Conservation (phyloP, 2,113 vertebrate genomes). For the Tonatia bakeri region DNA sequence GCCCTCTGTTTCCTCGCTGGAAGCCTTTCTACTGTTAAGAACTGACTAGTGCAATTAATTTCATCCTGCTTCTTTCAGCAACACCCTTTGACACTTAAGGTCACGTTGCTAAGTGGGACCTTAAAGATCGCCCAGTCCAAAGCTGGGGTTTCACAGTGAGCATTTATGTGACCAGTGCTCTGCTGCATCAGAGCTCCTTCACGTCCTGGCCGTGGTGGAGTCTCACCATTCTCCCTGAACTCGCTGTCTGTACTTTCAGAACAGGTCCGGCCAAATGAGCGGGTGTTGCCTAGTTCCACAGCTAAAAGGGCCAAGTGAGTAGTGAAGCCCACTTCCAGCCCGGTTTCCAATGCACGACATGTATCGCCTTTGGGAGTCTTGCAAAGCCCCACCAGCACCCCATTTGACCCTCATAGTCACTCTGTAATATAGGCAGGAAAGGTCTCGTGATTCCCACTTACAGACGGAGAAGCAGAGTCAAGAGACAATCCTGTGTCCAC, state of each 20-base stretch:
- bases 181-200: not conserved
- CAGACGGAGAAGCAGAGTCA: not conserved
- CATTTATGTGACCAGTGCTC: not conserved
- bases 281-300: accelerated
- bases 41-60: not conserved
- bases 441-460: not conserved
- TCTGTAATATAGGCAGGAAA: not conserved
- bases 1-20: not conserved
- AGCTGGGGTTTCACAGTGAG: not conserved
- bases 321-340: not conserved
- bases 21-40: not conserved
- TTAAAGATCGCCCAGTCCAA: not conserved
- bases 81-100: not conserved
- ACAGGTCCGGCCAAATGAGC: not conserved
- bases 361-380: not conserved
- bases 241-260: not conserved
- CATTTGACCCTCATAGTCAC: not conserved
- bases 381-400: too few relatives aligned
- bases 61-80: not conserved
- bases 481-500: not conserved
- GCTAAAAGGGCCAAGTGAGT: not conserved
- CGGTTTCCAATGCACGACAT: accelerated
- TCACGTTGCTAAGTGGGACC: not conserved
- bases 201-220: not conserved
- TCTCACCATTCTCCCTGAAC: not conserved